Evolutionary conservation across 2,888 invertebrate genomes (phyloP).

Genomic region (Leptopilina myrica): DNA sequence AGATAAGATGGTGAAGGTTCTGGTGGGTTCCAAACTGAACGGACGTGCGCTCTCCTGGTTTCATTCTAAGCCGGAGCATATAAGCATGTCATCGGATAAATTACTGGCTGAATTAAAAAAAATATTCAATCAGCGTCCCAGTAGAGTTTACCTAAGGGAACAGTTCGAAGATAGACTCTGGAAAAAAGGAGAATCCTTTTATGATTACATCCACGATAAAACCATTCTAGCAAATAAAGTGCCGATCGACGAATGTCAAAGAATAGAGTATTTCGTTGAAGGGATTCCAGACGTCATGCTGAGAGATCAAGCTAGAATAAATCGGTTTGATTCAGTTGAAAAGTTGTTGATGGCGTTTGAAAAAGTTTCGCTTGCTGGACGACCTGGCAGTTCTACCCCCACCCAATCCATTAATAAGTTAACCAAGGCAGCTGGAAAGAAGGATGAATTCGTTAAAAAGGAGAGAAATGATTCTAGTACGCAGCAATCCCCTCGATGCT

Average conservation of each 20-base stretch:
- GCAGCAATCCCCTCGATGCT: conserved; percentile 1
- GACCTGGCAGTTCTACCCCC: not conserved
- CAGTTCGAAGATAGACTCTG: conserved; percentile 47
- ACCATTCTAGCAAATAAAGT: conserved; percentile 47
- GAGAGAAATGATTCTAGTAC: not conserved
- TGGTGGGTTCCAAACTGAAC: conserved; percentile 44
- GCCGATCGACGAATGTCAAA: conserved; percentile 45
- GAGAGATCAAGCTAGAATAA: conserved; percentile 46
- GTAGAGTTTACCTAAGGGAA: conserved; percentile 29
- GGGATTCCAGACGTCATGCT: conserved; percentile 47
- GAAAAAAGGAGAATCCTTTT: conserved; percentile 45
- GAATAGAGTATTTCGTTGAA: conserved; percentile 48
- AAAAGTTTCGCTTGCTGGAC: conserved; percentile 25
- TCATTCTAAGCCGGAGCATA: conserved; percentile 47
- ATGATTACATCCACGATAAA: conserved; percentile 50
- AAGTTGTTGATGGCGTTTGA: conserved; percentile 44
- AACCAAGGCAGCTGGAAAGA: not conserved
- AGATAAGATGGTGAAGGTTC: conserved; percentile 39
- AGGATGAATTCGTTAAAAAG: not conserved
- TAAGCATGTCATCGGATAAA: conserved; percentile 41
- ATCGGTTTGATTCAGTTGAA: conserved; percentile 31
- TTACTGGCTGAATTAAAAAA: conserved; percentile 45
- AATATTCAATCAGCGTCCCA: conserved; percentile 43
- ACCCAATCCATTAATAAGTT: not conserved
- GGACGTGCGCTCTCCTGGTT: conserved; percentile 48